Evolutionary conservation across 2,797 vertebrate species (phyloP).

Genomic region (Enteromius treurensis): DNA sequence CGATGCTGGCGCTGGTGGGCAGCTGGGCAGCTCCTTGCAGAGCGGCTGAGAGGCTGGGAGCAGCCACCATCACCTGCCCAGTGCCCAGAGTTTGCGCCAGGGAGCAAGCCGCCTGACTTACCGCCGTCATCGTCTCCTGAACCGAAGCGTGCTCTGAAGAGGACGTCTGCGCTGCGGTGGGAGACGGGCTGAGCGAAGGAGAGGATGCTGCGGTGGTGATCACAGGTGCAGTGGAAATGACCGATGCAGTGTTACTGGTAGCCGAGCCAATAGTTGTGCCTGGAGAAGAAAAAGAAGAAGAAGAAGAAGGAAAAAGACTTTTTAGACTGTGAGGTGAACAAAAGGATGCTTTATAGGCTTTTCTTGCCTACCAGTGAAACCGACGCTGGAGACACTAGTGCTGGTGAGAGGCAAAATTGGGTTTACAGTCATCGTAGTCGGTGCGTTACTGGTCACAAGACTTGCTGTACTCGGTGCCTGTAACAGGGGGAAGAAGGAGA

Average conservation of each 20-base stretch:
- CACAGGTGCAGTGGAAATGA: slow-evolving; percentile 92
- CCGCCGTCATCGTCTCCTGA: slow-evolving; percentile 62
- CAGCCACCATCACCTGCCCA: slow-evolving; percentile 94
- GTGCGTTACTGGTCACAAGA: slow-evolving; percentile 95
- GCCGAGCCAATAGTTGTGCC: slow-evolving; percentile 85
- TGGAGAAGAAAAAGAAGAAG: slow-evolving; percentile 56
- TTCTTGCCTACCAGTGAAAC: slow-evolving; percentile 85
- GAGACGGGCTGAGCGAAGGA: slow-evolving; percentile 88
- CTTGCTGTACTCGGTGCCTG: slow-evolving; percentile 96
- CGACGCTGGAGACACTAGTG: slow-evolving; percentile 86
- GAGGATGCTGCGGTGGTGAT: slow-evolving; percentile 84
- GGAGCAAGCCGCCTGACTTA: slow-evolving; percentile 86
- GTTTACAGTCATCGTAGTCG: slow-evolving; percentile 95
- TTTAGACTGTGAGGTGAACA: background rate
- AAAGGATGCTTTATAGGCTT: background rate
- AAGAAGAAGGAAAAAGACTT: too few species aligned
- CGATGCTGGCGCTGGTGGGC: slow-evolving; percentile 91
- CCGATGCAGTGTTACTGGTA: slow-evolving; percentile 88
- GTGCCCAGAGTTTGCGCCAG: slow-evolving; percentile 82
- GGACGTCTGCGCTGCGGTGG: slow-evolving; percentile 76
- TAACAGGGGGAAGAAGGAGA: slow-evolving; percentile 4
- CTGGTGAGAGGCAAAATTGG: slow-evolving; percentile 94
- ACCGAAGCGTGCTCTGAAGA: slow-evolving; percentile 71
- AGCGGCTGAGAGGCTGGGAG: slow-evolving; percentile 86
- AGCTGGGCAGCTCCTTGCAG: slow-evolving; percentile 89